Base-by-base conservation (phyloP, 2,797 vertebrate genomes). In the Jordanella pulchra region DNA sequence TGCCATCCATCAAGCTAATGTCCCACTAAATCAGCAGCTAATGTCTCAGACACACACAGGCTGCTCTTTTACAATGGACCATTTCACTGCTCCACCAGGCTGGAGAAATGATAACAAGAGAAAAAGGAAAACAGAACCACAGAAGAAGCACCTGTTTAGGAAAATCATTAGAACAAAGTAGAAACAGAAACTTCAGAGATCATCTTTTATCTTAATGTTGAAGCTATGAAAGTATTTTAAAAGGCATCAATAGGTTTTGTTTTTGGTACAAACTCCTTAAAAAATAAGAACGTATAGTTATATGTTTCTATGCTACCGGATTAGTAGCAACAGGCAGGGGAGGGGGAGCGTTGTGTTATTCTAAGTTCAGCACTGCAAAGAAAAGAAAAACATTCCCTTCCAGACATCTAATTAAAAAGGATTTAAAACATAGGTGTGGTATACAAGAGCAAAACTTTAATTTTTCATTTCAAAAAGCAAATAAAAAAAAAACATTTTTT, bases 11-110 rank as follows among this genome's bases (percentile, higher is more conserved):
- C 92, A 93, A 89, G 77, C 89, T 93, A 94, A 93, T 93, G 91
- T 91, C 87, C 86, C 89, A 91, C 92, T 93, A 91, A 92, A 94
- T 93, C 91, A 94, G 92, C 84, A 85, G 89, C 88, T 93, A 93
- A 93, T 92, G 90, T 91, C 80, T 87, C 89, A 91, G 89, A 90
- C 85, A 71, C 84, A 89, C 87, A 90, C 89, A 90, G 84, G 74
- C 89, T 89, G 86, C 91, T 89, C 87, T 84, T 79, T 82, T 71
- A 87, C 74, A 91, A 91, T 85, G 88, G 90, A 80, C 86, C 91
- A 91, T 93, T 93, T 92, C 89, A 85, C 87, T 76, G 80, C 88
- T 78, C 56, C 64, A 73, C 79, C 84, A 76, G 84, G 69, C 80
- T 44, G 82, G 55, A 76, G 82, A 84, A 82, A 83, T 80, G 78